Conservation (phyloP, 2,797 vertebrate genomes). For the Hapalemur alaotrensis region DNA sequence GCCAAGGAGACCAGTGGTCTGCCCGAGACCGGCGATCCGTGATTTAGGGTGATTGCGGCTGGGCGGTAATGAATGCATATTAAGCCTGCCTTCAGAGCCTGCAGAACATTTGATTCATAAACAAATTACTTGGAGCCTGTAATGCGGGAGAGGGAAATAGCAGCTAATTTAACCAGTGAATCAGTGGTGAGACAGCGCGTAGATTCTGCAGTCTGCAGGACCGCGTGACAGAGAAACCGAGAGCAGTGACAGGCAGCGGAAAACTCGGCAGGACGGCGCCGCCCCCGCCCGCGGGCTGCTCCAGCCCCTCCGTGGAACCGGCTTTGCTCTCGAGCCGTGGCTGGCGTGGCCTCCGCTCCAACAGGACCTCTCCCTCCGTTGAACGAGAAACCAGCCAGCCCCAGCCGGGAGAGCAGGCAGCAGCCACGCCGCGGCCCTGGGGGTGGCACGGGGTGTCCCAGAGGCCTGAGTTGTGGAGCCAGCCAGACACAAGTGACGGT, state of each 20-base stretch:
- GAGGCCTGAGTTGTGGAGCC: not conserved
- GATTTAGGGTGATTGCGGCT: slow-evolving; percentile 48
- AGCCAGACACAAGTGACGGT: accelerated
- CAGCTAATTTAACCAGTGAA: slow-evolving; percentile 75
- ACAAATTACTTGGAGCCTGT: slow-evolving; percentile 64
- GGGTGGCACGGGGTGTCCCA: accelerated
- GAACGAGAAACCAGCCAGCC: not conserved
- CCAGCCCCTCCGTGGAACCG: accelerated
- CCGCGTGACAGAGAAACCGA: not conserved
- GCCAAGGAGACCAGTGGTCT: not conserved
- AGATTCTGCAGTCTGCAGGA: slow-evolving; percentile 17
- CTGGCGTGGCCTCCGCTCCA: accelerated
- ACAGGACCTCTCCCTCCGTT: accelerated
- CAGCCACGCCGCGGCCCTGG: accelerated
- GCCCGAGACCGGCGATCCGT: not conserved
- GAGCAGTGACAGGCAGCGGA: not conserved
- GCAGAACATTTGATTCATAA: slow-evolving; percentile 69
- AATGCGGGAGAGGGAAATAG: slow-evolving; percentile 66
- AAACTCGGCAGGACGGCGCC: accelerated
- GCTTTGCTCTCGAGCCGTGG: accelerated
- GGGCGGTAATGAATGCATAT: slow-evolving; percentile 11
- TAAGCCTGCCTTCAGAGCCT: slow-evolving; percentile 46
- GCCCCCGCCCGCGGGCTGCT: not conserved
- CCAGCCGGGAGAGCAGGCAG: accelerated
- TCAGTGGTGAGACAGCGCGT: not conserved